Evolutionary conservation across 2,888 invertebrate species (phyloP), one percentile per base, ranked within the genome.

Genomic region (Neuroscelio doddi): DNA sequence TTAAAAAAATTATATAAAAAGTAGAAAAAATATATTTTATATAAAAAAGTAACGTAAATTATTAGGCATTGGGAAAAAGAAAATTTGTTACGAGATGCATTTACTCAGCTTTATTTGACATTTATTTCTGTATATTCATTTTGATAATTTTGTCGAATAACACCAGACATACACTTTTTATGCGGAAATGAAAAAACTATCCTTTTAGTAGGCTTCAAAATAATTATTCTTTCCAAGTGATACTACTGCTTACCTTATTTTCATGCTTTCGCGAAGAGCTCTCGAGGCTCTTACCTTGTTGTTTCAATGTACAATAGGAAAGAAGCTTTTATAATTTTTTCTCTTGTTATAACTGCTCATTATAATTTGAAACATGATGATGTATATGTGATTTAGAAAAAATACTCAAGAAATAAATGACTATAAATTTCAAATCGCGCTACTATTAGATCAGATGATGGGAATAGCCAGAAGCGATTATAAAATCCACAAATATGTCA

Each of bases 211-310:
- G 36, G 55, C 44, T 50, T 55, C 44, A 53, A 49, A 50, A 62
- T 62, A 62, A 62, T 55, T 55, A 49, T 45, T 55, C 49, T 53
- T 38, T 49, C 36, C 42, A 38, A 53, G 53, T 8, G 53, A 61
- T 47, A 44, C 46, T 32, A 30, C 44, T 41, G 59, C 59, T 52
- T 52, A 47, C 46, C 46, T 59, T 51, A 58, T 58, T 58, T 50
- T 58, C 53, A 44, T 59, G 47, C 59, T 59, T 61, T 61, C 42
- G 38, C 41, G 44, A 53, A 61, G 47, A 61, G 49, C 49, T 47
- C 59, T 59, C 58, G 26, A 52, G 47, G 59, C 52, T 30, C 10
- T 45, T 52, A 59, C 45, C 59, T 41, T 45, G 42, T 59, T 59
- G 52, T 59, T 59, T 46, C 46, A 27, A 52, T 59, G 52, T 46